A percentile compares a stretch with the other conserved stretches of the same genome.
Evolutionary conservation across 2,888 invertebrate genomes (phyloP).

Genomic region (Apotomis turbidana): DNA sequence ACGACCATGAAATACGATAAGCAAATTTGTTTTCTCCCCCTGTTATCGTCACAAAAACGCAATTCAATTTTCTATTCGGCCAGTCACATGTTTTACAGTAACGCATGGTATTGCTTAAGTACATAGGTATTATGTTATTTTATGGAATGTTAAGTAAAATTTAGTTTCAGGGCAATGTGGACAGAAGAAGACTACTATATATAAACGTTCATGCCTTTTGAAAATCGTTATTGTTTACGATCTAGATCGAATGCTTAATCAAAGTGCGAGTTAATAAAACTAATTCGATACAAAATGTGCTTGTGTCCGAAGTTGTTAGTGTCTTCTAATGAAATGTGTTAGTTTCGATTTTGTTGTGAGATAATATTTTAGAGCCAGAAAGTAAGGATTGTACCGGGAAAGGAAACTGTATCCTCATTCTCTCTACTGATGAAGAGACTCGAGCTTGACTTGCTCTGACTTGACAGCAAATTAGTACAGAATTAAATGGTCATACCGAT

Average conservation of each 20-base stretch:
- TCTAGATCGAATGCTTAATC: too few species aligned
- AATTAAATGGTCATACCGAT: slow-evolving; percentile 14
- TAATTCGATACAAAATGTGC: too few species aligned
- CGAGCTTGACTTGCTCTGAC: background rate
- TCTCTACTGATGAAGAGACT: background rate
- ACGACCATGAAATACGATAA: slow-evolving; percentile 35
- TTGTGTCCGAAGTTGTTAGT: too few species aligned
- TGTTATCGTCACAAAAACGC: slow-evolving; percentile 26
- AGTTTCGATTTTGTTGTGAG: too few species aligned
- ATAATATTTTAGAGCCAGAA: background rate
- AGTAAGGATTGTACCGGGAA: too few species aligned
- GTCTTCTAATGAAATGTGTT: too few species aligned
- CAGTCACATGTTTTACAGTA: slow-evolving; percentile 16
- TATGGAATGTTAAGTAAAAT: background rate
- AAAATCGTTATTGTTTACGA: too few species aligned
- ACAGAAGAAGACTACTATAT: too few species aligned
- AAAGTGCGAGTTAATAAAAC: too few species aligned
- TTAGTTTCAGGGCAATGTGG: too few species aligned
- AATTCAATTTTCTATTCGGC: slow-evolving; percentile 21
- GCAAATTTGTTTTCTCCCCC: slow-evolving; percentile 28
- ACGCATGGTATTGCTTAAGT: background rate
- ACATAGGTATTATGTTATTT: background rate
- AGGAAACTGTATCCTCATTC: too few species aligned
- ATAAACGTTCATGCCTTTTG: too few species aligned
- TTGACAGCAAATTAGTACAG: slow-evolving; percentile 19